These are phyloP conservation scores for Zelleria hepariella DNA, from an alignment of 2,888 invertebrate genomes.

Conservation along the genomic window DNA sequence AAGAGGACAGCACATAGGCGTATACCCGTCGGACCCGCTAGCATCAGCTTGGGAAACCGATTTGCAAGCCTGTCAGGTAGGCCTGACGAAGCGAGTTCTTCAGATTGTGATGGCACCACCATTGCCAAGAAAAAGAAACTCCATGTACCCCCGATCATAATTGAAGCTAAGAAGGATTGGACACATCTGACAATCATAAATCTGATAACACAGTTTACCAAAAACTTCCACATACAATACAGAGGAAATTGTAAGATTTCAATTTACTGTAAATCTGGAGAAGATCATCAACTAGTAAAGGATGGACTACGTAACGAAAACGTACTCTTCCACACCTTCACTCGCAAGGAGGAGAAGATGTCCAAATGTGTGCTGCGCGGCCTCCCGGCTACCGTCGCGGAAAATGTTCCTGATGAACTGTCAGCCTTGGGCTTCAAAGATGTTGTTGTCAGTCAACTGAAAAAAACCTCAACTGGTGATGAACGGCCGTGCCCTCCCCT, in stretches of 20 bases:
- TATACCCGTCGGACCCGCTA: background rate
- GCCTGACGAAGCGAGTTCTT: background rate
- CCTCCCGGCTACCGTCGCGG: conserved; percentile 3
- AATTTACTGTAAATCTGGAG: conserved; percentile 2
- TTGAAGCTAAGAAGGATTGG: conserved; percentile 3
- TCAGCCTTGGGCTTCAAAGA: conserved; percentile 6
- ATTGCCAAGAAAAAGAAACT: background rate
- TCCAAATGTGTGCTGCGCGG: conserved; percentile 8
- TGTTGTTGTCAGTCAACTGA: background rate
- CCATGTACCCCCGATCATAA: background rate
- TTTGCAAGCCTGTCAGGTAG: background rate
- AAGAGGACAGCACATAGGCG: background rate
- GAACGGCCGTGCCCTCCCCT: background rate
- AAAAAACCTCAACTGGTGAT: background rate
- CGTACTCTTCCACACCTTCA: background rate
- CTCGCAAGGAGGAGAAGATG: conserved; percentile 8
- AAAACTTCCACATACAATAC: conserved; percentile 7
- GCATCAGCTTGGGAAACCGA: background rate
- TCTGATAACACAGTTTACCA: background rate
- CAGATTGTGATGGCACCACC: too few relatives aligned
- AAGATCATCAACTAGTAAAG: conserved; percentile 8
- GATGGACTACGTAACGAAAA: conserved; percentile 3
- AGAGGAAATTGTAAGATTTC: conserved; percentile 6
- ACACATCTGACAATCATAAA: conserved; percentile 5
- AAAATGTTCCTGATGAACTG: conserved; percentile 1